Conservation (phyloP, 2,888 invertebrate species). For the Brenthis ino region DNA sequence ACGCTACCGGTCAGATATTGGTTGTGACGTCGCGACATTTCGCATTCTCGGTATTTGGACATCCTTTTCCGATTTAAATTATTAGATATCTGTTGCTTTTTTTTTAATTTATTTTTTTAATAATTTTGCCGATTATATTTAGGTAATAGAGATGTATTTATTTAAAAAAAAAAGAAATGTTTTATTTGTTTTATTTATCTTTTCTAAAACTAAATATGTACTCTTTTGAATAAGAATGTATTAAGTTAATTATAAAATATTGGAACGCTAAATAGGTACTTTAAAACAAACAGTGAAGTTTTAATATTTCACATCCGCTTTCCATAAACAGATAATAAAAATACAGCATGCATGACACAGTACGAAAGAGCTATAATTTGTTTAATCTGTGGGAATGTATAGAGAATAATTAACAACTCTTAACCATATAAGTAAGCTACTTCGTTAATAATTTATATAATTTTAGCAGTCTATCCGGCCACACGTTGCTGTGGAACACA, state of each 20-base stretch:
- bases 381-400: neutral
- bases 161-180: no score
- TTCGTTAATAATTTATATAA: neutral
- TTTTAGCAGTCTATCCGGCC: no score
- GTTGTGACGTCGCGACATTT: conserved; percentile 11
- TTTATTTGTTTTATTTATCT: no score
- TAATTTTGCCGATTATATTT: no score
- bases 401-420: neutral
- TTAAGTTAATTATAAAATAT: no score
- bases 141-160: no score
- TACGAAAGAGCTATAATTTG: neutral
- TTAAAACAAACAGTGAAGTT: neutral
- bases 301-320: conserved; percentile 8
- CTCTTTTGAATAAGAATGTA: neutral
- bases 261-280: no score
- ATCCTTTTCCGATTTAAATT: conserved; percentile 1
- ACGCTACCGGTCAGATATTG: conserved; percentile 4
- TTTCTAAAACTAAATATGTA: neutral
- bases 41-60: neutral
- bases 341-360: conserved; percentile 1
- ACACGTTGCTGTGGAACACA: no score
- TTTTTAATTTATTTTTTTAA: neutral
- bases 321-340: conserved; percentile 1
- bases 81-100: neutral
- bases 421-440: neutral